Percentiles rank a stretch among this genome's conserved stretches.
These are phyloP conservation scores for Zosterops pallidus DNA, from an alignment of 2,113 vertebrate species.

Conservation along the genomic window DNA sequence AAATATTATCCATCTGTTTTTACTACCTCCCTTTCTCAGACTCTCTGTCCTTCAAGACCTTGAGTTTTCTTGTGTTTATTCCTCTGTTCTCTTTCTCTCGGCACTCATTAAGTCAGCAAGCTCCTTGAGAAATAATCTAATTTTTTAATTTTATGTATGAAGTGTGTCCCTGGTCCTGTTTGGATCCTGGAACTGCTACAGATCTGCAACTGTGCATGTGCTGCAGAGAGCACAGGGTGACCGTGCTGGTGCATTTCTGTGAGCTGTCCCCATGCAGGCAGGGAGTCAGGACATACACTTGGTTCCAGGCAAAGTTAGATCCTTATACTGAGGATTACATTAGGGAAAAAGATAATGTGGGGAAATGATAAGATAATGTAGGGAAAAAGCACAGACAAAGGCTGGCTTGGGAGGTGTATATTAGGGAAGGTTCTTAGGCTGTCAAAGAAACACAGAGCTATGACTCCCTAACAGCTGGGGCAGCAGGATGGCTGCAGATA, in stretches of 20 bases:
- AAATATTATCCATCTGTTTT: slow-evolving; percentile 4
- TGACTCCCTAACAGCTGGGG: background rate
- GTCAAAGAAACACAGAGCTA: background rate
- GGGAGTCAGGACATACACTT: background rate
- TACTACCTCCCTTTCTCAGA: slow-evolving; percentile 33
- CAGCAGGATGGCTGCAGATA: background rate
- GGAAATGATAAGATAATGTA: background rate
- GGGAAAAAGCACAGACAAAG: background rate
- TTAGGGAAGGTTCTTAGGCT: background rate
- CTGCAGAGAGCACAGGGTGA: background rate
- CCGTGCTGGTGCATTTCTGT: background rate
- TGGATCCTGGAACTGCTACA: background rate
- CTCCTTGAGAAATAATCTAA: background rate
- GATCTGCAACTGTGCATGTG: background rate
- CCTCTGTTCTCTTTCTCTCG: background rate
- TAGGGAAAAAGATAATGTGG: background rate
- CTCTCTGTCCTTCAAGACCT: slow-evolving; percentile 10
- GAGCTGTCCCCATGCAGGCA: background rate
- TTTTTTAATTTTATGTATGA: background rate
- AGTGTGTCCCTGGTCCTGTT: background rate
- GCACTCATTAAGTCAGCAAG: background rate
- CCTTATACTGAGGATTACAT: background rate
- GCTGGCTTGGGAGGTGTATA: background rate
- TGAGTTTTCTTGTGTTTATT: slow-evolving; percentile 10
- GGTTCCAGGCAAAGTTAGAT: background rate